These are phyloP conservation scores for Octodon degus DNA, from an alignment of 2,113 vertebrate genomes.

Conservation along the genomic window DNA sequence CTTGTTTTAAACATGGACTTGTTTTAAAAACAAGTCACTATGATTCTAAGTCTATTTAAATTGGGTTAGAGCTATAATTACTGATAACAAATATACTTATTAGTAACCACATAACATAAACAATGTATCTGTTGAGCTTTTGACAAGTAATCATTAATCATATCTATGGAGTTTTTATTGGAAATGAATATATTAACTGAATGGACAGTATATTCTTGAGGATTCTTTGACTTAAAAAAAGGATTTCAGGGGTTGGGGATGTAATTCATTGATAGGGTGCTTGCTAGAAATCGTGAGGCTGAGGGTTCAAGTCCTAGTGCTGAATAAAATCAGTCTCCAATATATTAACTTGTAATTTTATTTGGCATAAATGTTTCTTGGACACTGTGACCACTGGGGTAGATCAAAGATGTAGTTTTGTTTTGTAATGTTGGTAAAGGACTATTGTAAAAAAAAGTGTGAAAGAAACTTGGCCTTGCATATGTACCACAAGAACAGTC, in stretches of 20 bases:
- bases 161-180: conserved; percentile 1
- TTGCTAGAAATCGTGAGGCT: not conserved
- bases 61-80: conserved; percentile 20
- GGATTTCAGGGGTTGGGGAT: not conserved
- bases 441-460: not conserved
- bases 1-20: too few species aligned
- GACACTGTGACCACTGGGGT: not conserved
- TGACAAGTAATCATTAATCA: conserved; percentile 34
- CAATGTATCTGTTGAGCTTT: not conserved
- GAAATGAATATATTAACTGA: conserved; percentile 1
- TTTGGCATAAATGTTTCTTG: conserved; percentile 25
- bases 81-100: conserved; percentile 1
- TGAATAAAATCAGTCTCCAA: not conserved
- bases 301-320: not conserved
- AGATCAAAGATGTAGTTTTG: not conserved
- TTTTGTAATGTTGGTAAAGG: conserved; percentile 1
- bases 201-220: not conserved
- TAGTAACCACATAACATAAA: conserved; percentile 29
- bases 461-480: not conserved
- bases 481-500: not conserved
- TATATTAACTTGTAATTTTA: conserved; percentile 24
- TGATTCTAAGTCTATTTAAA: not conserved
- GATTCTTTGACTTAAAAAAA: conserved; percentile 43
- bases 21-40: conserved; percentile 44
- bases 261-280: not conserved